phyloP scores from a whole-genome alignment of 2,113 vertebrate species.

The Malurus alboscapulatus region DNA sequence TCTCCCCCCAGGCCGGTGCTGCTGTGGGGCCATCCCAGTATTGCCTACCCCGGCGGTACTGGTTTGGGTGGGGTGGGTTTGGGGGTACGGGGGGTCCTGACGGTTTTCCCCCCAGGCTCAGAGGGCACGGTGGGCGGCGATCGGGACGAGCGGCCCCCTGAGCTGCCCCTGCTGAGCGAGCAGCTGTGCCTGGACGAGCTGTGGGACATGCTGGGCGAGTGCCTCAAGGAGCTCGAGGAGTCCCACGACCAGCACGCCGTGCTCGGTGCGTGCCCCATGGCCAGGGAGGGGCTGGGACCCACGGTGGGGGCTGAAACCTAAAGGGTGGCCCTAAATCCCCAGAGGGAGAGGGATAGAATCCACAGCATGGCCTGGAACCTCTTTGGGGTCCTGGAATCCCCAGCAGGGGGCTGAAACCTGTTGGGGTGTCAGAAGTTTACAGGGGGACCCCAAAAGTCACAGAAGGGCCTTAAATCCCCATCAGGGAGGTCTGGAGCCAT shows the following conservation, averaged over 20 bases:
- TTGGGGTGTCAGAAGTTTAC: too few relatives aligned
- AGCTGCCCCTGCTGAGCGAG: slow-evolving; percentile 91
- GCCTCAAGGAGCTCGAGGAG: slow-evolving; percentile 91
- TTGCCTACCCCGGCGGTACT: not conserved
- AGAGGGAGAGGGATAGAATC: too few relatives aligned
- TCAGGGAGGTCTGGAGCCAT: too few relatives aligned
- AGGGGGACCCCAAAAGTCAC: too few relatives aligned
- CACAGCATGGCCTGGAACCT: too few relatives aligned
- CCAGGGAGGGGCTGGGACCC: too few relatives aligned
- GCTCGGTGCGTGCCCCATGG: too few relatives aligned
- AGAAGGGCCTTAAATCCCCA: too few relatives aligned
- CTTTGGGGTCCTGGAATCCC: too few relatives aligned
- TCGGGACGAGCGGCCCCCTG: slow-evolving; percentile 83
- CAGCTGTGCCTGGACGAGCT: slow-evolving; percentile 90
- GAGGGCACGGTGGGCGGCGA: slow-evolving; percentile 68
- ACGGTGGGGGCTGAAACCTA: too few relatives aligned
- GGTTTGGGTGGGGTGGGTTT: not conserved
- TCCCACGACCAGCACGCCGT: slow-evolving; percentile 88
- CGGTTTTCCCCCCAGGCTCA: slow-evolving; percentile 21
- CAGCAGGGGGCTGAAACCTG: too few relatives aligned
- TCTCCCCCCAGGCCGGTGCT: not conserved
- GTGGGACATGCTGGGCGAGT: slow-evolving; percentile 95
- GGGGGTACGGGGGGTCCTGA: not conserved
- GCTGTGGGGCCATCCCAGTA: not conserved
- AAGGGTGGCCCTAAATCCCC: too few relatives aligned